These are phyloP conservation scores for Neoarius graeffei DNA, from an alignment of 2,113 vertebrate species.

Conservation along the genomic window DNA sequence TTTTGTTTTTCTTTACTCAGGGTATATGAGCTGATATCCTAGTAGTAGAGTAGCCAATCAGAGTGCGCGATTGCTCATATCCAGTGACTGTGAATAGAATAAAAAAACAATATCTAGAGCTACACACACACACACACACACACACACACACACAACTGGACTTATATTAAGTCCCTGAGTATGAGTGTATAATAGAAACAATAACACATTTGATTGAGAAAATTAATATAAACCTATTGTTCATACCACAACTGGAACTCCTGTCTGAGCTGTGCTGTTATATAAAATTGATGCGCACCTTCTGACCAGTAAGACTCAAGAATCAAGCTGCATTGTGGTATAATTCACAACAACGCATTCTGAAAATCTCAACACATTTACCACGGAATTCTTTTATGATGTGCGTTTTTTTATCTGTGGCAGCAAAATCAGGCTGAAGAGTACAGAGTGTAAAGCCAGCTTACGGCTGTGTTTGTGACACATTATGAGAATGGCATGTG, in stretches of 20 bases:
- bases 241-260: not conserved
- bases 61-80: too few relatives aligned
- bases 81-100: too few relatives aligned
- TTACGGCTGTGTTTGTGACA: not conserved
- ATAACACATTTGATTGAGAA: not conserved
- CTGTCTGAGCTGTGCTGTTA: not conserved
- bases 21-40: too few relatives aligned
- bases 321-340: not conserved
- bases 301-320: not conserved
- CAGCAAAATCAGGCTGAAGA: not conserved
- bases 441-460: not conserved
- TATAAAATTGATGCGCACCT: not conserved
- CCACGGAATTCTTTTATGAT: not conserved
- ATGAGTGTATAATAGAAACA: not conserved
- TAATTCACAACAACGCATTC: not conserved
- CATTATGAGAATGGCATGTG: conserved; percentile 2
- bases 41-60: too few relatives aligned
- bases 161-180: too few relatives aligned
- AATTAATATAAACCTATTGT: not conserved
- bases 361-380: not conserved
- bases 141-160: too few relatives aligned
- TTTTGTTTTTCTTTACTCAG: too few relatives aligned
- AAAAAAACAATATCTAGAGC: too few relatives aligned
- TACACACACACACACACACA: too few relatives aligned
- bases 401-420: not conserved